Percentiles rank a stretch among this genome's conserved stretches.
phyloP scores from a whole-genome alignment of 2,888 invertebrate genomes.

The Plebejus argus region DNA sequence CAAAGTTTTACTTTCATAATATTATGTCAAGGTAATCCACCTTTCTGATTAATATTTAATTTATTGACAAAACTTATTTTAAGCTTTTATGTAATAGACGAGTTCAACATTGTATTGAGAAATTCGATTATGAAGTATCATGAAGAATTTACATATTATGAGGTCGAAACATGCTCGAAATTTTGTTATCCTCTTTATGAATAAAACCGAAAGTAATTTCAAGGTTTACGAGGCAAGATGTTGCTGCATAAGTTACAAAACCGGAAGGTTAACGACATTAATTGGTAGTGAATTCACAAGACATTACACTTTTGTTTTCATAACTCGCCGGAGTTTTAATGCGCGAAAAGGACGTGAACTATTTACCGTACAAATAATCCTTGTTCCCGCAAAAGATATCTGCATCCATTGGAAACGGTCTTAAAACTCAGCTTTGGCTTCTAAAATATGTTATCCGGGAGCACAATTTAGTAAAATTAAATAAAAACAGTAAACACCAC shows the following conservation, averaged over 20 bases:
- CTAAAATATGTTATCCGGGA: background rate
- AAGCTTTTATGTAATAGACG: background rate
- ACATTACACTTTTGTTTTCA: conserved; percentile 53
- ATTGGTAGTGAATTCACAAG: conserved; percentile 38
- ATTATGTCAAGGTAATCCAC: background rate
- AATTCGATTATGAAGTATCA: background rate
- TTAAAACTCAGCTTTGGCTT: background rate
- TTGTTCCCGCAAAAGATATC: conserved; percentile 65
- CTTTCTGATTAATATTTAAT: conserved; percentile 1
- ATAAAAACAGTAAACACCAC: conserved; percentile 23
- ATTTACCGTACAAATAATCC: conserved; percentile 67
- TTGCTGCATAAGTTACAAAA: conserved; percentile 44
- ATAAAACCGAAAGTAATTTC: conserved; percentile 54
- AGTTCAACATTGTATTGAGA: background rate
- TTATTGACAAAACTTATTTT: background rate
- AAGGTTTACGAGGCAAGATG: conserved; percentile 50
- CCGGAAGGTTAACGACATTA: conserved; percentile 56
- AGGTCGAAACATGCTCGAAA: conserved; percentile 21
- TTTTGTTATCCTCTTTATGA: conserved; percentile 36
- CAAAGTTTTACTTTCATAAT: background rate
- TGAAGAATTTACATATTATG: background rate
- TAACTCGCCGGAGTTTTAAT: conserved; percentile 49
- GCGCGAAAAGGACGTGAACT: conserved; percentile 38
- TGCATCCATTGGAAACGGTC: conserved; percentile 67
- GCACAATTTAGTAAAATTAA: background rate